Percentiles rank a stretch among this genome's conserved stretches.
These are phyloP conservation scores for Arnoldichthys spilopterus DNA, from an alignment of 2,797 vertebrate genomes.

Conservation along the genomic window DNA sequence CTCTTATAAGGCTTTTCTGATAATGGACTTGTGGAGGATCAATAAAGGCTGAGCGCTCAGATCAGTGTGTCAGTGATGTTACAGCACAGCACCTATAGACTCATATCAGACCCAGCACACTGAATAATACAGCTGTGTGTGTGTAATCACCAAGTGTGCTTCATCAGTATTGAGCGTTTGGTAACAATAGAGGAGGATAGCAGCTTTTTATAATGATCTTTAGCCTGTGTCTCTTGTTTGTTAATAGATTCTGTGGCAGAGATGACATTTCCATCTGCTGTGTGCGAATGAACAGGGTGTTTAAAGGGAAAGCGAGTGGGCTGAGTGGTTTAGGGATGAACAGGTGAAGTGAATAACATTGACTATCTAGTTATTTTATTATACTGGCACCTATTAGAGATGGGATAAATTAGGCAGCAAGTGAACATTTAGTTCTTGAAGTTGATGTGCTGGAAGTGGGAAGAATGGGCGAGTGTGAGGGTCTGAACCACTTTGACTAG, in stretches of 20 bases:
- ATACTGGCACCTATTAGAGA: too few relatives aligned
- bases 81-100: constrained; percentile 24
- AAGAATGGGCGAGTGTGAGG: too few relatives aligned
- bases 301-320: background rate
- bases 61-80: constrained; percentile 19
- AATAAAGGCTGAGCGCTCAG: constrained; percentile 20
- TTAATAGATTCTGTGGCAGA: background rate
- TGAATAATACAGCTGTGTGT: constrained; percentile 5
- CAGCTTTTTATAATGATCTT: constrained; percentile 20
- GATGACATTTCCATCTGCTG: background rate
- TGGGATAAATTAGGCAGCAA: too few relatives aligned
- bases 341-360: too few relatives aligned
- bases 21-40: constrained; percentile 19
- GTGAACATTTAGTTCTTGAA: too few relatives aligned
- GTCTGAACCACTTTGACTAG: too few relatives aligned
- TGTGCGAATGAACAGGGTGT: background rate
- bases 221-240: background rate
- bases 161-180: background rate
- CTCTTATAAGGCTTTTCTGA: constrained; percentile 8
- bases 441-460: too few relatives aligned
- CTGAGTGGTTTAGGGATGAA: background rate
- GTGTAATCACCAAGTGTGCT: background rate
- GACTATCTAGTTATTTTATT: too few relatives aligned
- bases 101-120: background rate
- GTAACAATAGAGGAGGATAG: constrained; percentile 1